A percentile compares a stretch with the other conserved stretches of the same genome.
Conservation (phyloP, 2,113 vertebrate species). For the cattle (Bos taurus) region DNA sequence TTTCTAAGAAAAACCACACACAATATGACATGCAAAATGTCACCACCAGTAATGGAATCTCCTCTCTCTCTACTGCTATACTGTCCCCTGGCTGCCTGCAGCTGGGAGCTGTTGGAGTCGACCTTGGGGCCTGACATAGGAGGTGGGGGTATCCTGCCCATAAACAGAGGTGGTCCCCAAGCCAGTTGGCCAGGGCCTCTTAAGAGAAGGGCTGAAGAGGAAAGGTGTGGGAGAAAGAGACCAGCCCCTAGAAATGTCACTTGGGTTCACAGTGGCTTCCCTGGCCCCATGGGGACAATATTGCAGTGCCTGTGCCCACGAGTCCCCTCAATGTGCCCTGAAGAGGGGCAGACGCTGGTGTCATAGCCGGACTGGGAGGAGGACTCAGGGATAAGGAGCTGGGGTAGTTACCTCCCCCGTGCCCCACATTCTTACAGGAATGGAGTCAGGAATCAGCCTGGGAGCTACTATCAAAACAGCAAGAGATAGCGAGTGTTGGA, state of each 20-base stretch:
- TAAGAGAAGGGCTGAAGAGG: background rate
- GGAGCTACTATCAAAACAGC: background rate
- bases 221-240: background rate
- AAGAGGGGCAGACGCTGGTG: background rate
- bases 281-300: rapidly evolving
- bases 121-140: too few species aligned
- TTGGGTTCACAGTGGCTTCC: rapidly evolving
- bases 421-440: background rate
- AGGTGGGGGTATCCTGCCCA: too few species aligned
- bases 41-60: rapidly evolving
- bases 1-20: background rate
- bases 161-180: too few species aligned
- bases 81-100: background rate
- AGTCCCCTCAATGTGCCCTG: too few species aligned
- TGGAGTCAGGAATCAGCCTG: background rate
- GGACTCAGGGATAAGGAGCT: too few species aligned
- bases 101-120: rapidly evolving
- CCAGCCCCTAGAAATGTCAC: background rate
- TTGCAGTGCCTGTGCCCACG: rapidly evolving
- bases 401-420: rapidly evolving
- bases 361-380: rapidly evolving
- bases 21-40: rapidly evolving
- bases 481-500: rapidly evolving
- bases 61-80: background rate
- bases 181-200: rapidly evolving